Base-by-base conservation (phyloP, 2,888 invertebrate species). In the Polydrusus pterygomalis region DNA sequence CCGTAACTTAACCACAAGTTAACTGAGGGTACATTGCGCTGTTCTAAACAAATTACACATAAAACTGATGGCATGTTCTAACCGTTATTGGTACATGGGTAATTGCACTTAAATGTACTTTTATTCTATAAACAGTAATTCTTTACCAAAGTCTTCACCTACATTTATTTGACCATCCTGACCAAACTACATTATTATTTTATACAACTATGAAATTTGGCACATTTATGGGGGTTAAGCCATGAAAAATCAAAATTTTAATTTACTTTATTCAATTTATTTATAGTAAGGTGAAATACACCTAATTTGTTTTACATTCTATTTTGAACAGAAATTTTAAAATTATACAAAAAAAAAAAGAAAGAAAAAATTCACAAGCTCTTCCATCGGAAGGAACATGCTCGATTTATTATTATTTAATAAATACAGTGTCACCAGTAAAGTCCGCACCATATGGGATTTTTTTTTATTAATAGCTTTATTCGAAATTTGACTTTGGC, bases 41-140 rank as follows among this genome's bases (percentile, higher is more conserved):
- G 34, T 15, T 72, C 34, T 60, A 73, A 67, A 58, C 45, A 8
- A 40, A 60, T 73, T 73, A 49, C 49, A 62, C 62, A 58, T 40
- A 73, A 74, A 79, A 77, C 79, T 79, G 79, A 79, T 78, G 78
- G 78, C 74, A 68, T 65, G 65, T 74, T 79, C 76, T 79, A 78
- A 79, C n/a, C 6, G n/a, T 79, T 82, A 82, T 82, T 82, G 82
- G 81, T 83, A 82, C 80, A 81, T 81, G 81, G 82, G 81, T 83
- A 83, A 83, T 84, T 83, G 83, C 83, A 84, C 83, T 83, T 84
- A 82, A 80, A 80, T 79, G 78, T 74, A 79, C 73, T 67, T 64
- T 49, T 68, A 64, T 45, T 73, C 70, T 67, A 56, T n/a, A 40
- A 69, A 58, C 11, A 56, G 62, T 49, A 34, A 8, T 62, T 38